Conservation (phyloP, 1,140 invertebrate genomes). For the Pachypsylla venusta region DNA sequence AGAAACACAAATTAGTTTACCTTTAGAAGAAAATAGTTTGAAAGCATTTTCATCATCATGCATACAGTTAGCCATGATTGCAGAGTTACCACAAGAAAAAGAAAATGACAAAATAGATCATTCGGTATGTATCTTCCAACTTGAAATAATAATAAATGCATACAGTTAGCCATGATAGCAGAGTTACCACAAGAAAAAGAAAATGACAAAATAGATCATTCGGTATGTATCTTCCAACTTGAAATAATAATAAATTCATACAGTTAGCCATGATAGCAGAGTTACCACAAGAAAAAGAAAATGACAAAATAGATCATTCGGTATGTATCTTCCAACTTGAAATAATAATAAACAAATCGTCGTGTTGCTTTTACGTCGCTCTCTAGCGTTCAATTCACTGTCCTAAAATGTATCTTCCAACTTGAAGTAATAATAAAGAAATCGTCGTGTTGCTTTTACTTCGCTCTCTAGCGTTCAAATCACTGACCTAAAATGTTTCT, state of each 20-base stretch:
- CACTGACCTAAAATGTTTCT: too few species aligned
- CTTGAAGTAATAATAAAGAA: too few species aligned
- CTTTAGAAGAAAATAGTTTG: background rate
- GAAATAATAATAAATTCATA: too few species aligned
- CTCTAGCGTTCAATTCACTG: too few species aligned
- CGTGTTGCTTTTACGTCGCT: too few species aligned
- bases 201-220: slow-evolving; percentile 49
- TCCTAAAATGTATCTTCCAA: too few species aligned
- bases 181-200: slow-evolving; percentile 51
- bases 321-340: too few species aligned
- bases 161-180: slow-evolving; percentile 50
- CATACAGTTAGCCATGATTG: slow-evolving; percentile 47
- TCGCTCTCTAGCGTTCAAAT: too few species aligned
- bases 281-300: slow-evolving; percentile 48
- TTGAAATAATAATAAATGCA: too few species aligned
- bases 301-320: slow-evolving; percentile 51
- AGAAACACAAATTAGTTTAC: background rate
- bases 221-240: too few species aligned
- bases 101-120: slow-evolving; percentile 50
- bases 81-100: slow-evolving; percentile 51
- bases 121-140: slow-evolving; percentile 40
- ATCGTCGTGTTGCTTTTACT: too few species aligned
- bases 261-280: slow-evolving; percentile 51
- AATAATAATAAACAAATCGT: too few species aligned
- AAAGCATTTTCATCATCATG: slow-evolving; percentile 45